phyloP scores from a whole-genome alignment of 2,888 invertebrate genomes.

The Microctonus hyperodae region DNA sequence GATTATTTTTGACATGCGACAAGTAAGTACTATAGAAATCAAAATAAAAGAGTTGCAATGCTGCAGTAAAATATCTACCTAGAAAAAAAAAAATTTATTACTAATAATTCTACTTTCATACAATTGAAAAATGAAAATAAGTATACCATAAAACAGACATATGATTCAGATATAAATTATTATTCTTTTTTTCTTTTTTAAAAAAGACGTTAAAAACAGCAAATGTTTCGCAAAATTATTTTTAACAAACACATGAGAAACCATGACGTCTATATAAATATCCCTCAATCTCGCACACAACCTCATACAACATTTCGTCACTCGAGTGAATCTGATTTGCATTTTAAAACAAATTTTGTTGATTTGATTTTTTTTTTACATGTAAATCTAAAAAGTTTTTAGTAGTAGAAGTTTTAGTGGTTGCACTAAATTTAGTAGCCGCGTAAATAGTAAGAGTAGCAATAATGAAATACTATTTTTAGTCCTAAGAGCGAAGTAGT shows the following conservation, averaged over 20 bases:
- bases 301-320: conserved; percentile 29
- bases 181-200: conserved; percentile 19
- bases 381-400: conserved; percentile 40
- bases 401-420: conserved; percentile 31
- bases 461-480: conserved; percentile 41
- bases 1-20: conserved; percentile 26
- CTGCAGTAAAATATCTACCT: conserved; percentile 21
- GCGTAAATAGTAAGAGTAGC: conserved; percentile 13
- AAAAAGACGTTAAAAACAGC: conserved; percentile 33
- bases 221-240: background rate
- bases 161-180: conserved; percentile 29
- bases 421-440: conserved; percentile 12
- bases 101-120: conserved; percentile 19
- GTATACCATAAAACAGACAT: conserved; percentile 15
- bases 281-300: conserved; percentile 34
- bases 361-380: conserved; percentile 18
- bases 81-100: conserved; percentile 29
- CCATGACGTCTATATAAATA: conserved; percentile 48
- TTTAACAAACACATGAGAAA: conserved; percentile 47
- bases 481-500: conserved; percentile 36
- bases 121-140: conserved; percentile 25
- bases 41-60: conserved; percentile 22
- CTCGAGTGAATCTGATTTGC: conserved; percentile 17
- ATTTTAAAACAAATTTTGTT: background rate
- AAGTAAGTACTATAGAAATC: conserved; percentile 25